phyloP scores from a whole-genome alignment of 2,113 vertebrate genomes.

The Taurulus bubalis region DNA sequence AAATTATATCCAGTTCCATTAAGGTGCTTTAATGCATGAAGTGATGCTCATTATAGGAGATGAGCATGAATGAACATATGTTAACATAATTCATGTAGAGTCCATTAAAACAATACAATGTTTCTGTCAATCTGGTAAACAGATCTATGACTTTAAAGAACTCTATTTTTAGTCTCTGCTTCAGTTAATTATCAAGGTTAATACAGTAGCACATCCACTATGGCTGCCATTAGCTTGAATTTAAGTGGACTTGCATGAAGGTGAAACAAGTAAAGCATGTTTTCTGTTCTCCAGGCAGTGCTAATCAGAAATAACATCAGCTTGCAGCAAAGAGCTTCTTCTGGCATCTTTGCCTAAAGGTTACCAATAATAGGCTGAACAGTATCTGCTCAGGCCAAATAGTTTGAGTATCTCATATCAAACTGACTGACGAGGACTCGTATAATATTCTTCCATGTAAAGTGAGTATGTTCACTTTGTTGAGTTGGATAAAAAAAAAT shows the following conservation, averaged over 20 bases:
- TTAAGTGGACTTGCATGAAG: constrained; percentile 22
- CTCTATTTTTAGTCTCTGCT: neutral
- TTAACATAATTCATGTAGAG: neutral
- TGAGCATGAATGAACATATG: neutral
- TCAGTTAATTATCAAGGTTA: neutral
- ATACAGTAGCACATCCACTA: neutral
- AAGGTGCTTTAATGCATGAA: neutral
- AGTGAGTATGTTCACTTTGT: neutral
- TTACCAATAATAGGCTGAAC: constrained; percentile 32
- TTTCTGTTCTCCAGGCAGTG: constrained; percentile 13
- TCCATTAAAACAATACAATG: neutral
- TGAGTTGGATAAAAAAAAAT: constrained; percentile 23
- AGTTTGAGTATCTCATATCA: constrained; percentile 19
- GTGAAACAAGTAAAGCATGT: constrained; percentile 41
- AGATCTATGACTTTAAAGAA: neutral
- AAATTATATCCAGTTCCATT: neutral
- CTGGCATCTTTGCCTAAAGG: constrained; percentile 31
- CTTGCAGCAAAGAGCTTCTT: constrained; percentile 44
- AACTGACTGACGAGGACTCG: constrained; percentile 15
- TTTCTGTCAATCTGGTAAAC: neutral
- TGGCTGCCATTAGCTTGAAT: constrained; percentile 16
- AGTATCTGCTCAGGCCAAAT: constrained; percentile 14
- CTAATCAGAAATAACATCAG: constrained; percentile 49
- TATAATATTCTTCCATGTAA: neutral
- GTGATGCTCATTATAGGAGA: neutral